Base-by-base conservation (phyloP, 2,888 invertebrate genomes). In the Spilarctia lutea region DNA sequence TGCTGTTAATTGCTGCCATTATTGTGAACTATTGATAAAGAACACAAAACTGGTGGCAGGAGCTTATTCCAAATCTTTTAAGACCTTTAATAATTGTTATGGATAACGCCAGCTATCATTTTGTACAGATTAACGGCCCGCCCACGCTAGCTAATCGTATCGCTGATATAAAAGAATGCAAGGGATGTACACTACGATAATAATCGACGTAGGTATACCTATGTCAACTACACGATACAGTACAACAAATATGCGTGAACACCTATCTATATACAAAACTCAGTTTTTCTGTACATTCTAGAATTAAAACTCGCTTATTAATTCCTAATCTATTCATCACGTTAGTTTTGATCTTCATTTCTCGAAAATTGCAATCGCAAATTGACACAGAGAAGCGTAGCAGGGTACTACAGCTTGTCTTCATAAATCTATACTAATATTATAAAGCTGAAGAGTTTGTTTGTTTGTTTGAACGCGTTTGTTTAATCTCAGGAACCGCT, bases 121-220 rank as follows among this genome's bases (percentile, higher is more conserved):
- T 60, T 60, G 60, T 27, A 60, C 60, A 60, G 27, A 74, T 74
- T 42, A 39, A 78, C 13, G 74, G 48, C 35, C 65, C 65, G 20
- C 35, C 35, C 30, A 65, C 33, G 24, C 24, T 35, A 35, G 65
- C 65, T 69, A 60, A 60, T 60, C 60, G 27, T 60, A 60, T 60
- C 60, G 60, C 60, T 60, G 27, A 60, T 27, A 60, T 60, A 60
- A 60, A 65, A 35, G 30, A 65, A 33, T 65, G 35, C 60, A 27
- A 60, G 27, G 27, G 60, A 60, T 60, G 60, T 60, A 27, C 27
- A 60, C 27, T 1, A 60, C 27, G 60, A 60, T 60, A 16, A 60
- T 60, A 27, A 60, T 27, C 13, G 13, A 27, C 60, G 60, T 27
- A 60, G 27, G n/a, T n/a, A n/a, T n/a, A n/a, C n/a, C n/a, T n/a